These are phyloP conservation scores for Lycodopsis pacificus DNA, from an alignment of 2,797 vertebrate genomes.

Conservation along the genomic window DNA sequence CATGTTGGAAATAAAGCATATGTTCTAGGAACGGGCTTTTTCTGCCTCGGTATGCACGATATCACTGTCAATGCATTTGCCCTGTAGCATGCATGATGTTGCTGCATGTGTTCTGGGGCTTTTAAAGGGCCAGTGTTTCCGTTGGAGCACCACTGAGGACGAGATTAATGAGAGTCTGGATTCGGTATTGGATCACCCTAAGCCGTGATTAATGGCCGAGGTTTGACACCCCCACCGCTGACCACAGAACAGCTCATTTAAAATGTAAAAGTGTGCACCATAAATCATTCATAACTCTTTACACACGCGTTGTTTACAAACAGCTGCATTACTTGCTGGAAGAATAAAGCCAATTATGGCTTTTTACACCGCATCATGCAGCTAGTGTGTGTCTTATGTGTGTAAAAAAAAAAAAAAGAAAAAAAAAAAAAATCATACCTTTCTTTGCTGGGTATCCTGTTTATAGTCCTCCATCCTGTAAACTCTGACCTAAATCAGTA, in stretches of 20 bases:
- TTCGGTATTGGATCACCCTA: constrained; percentile 6
- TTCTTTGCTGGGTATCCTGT: background rate
- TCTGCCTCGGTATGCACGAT: background rate
- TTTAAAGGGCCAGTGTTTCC: background rate
- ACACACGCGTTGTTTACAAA: constrained; percentile 23
- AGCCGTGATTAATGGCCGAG: constrained; percentile 38
- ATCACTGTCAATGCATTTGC: background rate
- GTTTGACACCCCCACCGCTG: constrained; percentile 27
- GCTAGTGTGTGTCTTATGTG: background rate
- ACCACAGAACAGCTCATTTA: constrained; percentile 33
- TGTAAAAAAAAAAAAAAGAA: background rate
- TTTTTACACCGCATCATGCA: background rate
- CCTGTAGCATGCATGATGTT: background rate
- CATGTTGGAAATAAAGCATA: too few species aligned
- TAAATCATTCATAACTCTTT: constrained; percentile 40
- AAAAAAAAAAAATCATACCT: background rate
- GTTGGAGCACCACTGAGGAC: background rate
- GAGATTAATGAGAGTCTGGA: background rate
- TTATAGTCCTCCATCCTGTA: constrained; percentile 10
- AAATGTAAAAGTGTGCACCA: constrained; percentile 20
- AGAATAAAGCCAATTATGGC: constrained; percentile 20
- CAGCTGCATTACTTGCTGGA: constrained; percentile 3
- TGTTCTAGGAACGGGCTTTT: background rate
- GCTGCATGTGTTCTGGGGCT: background rate
- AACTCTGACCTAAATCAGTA: constrained; percentile 34